phyloP scores from a whole-genome alignment of 2,113 vertebrate species.

The Orycteropus afer region DNA sequence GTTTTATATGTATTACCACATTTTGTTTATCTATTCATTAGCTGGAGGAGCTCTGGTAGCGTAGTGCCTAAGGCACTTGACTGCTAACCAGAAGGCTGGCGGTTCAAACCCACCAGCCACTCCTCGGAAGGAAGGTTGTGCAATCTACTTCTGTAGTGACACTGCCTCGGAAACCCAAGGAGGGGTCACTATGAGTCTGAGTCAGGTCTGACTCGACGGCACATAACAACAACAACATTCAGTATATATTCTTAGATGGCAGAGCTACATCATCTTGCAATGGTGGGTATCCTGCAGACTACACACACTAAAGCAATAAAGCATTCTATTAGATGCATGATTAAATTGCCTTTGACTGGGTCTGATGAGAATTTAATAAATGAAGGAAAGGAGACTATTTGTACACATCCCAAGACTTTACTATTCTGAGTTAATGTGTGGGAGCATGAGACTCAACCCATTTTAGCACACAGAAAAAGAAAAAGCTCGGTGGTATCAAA shows the following conservation, averaged over 20 bases:
- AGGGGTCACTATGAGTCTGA: background rate
- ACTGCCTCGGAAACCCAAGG: no score
- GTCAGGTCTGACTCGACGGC: background rate
- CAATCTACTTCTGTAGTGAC: no score
- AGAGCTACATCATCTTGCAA: background rate
- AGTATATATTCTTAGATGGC: background rate
- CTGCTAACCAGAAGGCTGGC: no score
- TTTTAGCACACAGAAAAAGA: background rate
- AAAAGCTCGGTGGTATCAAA: background rate
- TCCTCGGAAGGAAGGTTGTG: no score
- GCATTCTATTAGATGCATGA: background rate
- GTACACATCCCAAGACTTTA: background rate
- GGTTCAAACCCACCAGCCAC: no score
- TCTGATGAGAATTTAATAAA: background rate
- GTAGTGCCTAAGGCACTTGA: no score
- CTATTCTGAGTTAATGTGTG: background rate
- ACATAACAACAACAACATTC: background rate
- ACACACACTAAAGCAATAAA: background rate
- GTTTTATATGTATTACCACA: no score
- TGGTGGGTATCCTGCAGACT: background rate
- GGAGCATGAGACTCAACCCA: background rate
- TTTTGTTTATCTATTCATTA: no score
- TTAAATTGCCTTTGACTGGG: constrained; percentile 1
- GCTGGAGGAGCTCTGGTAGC: no score
- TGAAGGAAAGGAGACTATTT: background rate